Base-by-base conservation (phyloP, 2,113 vertebrate species). In the Clarias macrocephalus region DNA sequence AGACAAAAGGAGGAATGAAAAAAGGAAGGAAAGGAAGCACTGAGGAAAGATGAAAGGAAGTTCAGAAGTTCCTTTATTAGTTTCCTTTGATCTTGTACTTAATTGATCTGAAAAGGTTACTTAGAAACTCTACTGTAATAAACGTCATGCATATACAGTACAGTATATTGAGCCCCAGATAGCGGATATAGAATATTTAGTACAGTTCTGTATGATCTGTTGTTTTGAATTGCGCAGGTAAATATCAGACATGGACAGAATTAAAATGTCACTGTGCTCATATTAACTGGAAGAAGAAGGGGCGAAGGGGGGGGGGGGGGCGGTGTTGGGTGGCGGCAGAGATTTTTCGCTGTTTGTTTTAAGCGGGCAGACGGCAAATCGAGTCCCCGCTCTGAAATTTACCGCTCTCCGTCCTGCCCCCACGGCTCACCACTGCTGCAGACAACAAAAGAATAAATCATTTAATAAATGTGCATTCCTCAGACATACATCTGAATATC, bases 401-500 rank as follows among this genome's bases (percentile, higher is more conserved):
- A 37, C 63, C 79, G 54, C 75, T 54, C 25, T 54, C 48, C 5
- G 54, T 70, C n/a, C 72, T 82, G 21, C 68, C 68, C 85, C 80
- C 52, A 37, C 77, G 25, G 23, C 68, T 25, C 80, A 92, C 16
- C 59, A 72, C 80, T 62, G 23, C 59, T 33, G 75, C 62, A 77
- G 63, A 77, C 76, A 84, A 86, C 87, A 85, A 18, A 85, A 85
- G 86, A 91, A 91, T 92, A 90, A 86, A 89, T 88, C 70, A 91
- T 93, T 94, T 93, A 60, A 60, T 80, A 80, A 94, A 91, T 91
- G 93, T 93, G 92, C 91, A 60, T 90, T 90, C 88, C 92, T 91
- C 91, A 92, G 92, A 93, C 92, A 90, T 86, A 70, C 92, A 94
- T 94, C 92, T 93, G 92, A 93, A 93, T 94, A 94, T 95, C 93